Base-by-base conservation (phyloP, 2,113 vertebrate species). In the Engraulis encrasicolus region DNA sequence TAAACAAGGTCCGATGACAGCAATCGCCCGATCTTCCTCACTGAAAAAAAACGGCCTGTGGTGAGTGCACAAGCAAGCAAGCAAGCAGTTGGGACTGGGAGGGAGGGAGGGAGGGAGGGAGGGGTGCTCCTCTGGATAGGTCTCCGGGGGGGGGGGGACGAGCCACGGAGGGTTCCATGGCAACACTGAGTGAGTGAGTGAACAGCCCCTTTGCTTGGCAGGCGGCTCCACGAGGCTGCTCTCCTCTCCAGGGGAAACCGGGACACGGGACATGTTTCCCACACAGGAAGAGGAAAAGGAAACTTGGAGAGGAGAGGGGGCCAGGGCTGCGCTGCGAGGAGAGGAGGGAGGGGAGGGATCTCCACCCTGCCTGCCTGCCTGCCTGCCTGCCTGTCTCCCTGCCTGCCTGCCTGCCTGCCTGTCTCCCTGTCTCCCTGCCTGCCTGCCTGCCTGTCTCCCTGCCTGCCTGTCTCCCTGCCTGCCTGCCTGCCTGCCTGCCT, bases 281-380 rank as follows among this genome's bases (percentile, higher is more conserved):
- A 17, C 36, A 84, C 86, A 82, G 86, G 86, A 84, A 87, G 38
- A 78, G 82, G 82, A 82, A 87, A 80, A 23, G 83, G 83, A 87
- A 87, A 58, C 77, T 80, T 78, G 54, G 83, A 84, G 79, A 84
- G 71, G 81, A n/a, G n/a, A n/a, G n/a, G n/a, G n/a, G n/a, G n/a
- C n/a, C n/a, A n/a, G n/a, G n/a, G n/a, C n/a, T n/a, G n/a, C n/a
- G n/a, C n/a, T n/a, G n/a, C n/a, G n/a, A n/a, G n/a, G n/a, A n/a
- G n/a, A n/a, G 80, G 86, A 54, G 61, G 14, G 78, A 50, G 85
- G 83, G 48, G 54, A 86, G 58, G 18, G 23, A 66, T 34, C 78
- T 83, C 34, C 20, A 20, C 81, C 61, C 85, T 34, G 48, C n/a
- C n/a, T n/a, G n/a, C n/a, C n/a, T n/a, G n/a, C n/a, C n/a, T n/a